Percentiles rank a stretch among this genome's conserved stretches.
phyloP scores from a whole-genome alignment of 2,888 invertebrate genomes.

The Melolontha melolontha region DNA sequence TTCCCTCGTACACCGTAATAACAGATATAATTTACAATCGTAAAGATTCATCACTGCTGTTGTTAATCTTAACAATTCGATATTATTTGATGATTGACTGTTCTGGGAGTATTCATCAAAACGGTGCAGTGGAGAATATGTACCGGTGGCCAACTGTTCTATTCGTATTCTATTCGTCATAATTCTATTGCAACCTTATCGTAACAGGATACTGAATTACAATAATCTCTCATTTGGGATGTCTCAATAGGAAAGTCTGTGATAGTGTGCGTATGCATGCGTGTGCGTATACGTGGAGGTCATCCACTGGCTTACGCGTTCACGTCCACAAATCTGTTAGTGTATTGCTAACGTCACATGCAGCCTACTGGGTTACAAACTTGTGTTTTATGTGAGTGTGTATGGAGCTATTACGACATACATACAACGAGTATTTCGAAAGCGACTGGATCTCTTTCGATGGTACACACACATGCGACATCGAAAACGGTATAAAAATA shows the following conservation, averaged over 20 bases:
- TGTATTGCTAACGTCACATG: constrained; percentile 46
- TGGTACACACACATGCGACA: constrained; percentile 29
- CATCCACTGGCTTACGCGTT: constrained; percentile 36
- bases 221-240: constrained; percentile 35
- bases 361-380: constrained; percentile 47
- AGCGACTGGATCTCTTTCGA: constrained; percentile 36
- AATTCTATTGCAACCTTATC: constrained; percentile 17
- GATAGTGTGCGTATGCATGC: constrained; percentile 23
- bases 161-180: neutral
- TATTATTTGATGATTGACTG: too few relatives aligned
- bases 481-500: constrained; percentile 35
- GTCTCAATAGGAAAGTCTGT: constrained; percentile 34
- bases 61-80: too few relatives aligned
- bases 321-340: constrained; percentile 46
- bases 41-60: too few relatives aligned
- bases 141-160: constrained; percentile 21
- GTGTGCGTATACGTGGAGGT: constrained; percentile 33
- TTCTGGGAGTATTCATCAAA: too few relatives aligned
- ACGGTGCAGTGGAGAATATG: too few relatives aligned
- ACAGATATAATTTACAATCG: too few relatives aligned
- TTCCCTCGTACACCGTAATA: too few relatives aligned
- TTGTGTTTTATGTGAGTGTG: constrained; percentile 38
- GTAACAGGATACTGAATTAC: constrained; percentile 35
- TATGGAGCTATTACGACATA: constrained; percentile 37
- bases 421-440: constrained; percentile 25